A percentile compares a stretch with the other conserved stretches of the same genome.
Conservation (phyloP, 92 coral and sea anemone genomes). For the Ricordea florida region DNA sequence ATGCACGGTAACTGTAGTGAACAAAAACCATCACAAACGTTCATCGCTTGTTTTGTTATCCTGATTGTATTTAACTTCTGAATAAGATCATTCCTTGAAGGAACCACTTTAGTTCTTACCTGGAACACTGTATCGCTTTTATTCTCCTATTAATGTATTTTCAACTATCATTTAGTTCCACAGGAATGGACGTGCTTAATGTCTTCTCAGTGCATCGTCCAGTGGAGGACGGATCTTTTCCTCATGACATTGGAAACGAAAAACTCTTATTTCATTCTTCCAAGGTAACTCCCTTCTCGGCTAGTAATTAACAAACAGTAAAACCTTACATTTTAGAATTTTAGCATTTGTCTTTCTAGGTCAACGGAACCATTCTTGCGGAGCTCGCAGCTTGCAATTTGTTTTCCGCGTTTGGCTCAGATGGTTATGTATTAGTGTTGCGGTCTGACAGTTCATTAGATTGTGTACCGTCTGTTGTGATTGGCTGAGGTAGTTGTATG, state of each 20-base stretch:
- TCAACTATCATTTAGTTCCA: constrained; percentile 17
- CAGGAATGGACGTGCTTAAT: constrained; percentile 70
- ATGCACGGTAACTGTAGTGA: too few species aligned
- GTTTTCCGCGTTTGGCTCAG: too few species aligned
- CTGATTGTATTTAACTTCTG: too few species aligned
- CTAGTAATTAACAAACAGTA: too few species aligned
- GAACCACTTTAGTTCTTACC: too few species aligned
- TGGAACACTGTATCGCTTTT: too few species aligned
- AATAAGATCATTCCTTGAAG: too few species aligned
- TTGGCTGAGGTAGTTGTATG: neutral
- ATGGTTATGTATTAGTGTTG: too few species aligned
- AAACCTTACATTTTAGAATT: neutral
- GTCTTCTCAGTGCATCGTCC: constrained; percentile 86
- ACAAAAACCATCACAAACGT: too few species aligned
- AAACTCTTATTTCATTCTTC: constrained; percentile 89
- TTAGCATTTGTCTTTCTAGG: neutral
- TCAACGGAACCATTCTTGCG: too few species aligned
- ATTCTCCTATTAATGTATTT: neutral
- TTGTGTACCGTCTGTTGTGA: neutral
- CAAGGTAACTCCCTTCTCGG: constrained; percentile 38
- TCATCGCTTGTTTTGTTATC: too few species aligned
- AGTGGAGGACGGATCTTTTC: constrained; percentile 73
- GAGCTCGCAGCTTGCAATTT: too few species aligned
- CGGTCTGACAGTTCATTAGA: neutral
- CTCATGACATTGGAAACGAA: constrained; percentile 69